Evolutionary conservation across 64 coral and sea anemone genomes (phyloP).

Genomic region (Dendronephthya gigantea): DNA sequence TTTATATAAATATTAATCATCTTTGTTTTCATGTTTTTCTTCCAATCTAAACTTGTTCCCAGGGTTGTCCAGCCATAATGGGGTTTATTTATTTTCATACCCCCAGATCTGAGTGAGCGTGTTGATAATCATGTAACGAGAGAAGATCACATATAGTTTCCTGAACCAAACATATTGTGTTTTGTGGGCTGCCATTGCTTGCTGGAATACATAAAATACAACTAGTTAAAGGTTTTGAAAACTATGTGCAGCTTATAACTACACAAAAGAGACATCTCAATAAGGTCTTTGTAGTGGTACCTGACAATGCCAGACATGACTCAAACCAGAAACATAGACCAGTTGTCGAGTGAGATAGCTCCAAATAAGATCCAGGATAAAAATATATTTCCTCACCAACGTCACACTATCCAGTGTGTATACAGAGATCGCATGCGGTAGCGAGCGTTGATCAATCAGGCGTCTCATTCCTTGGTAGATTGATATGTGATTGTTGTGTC

Average conservation of each 20-base stretch:
- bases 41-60: no score
- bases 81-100: not conserved
- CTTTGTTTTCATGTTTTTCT: no score
- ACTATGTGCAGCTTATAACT: no score
- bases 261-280: no score
- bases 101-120: constrained; percentile 33
- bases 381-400: constrained; percentile 69
- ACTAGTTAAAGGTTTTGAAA: not conserved
- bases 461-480: constrained; percentile 53
- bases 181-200: constrained; percentile 69
- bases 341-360: constrained; percentile 21
- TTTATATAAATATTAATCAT: no score
- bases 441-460: constrained; percentile 37
- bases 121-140: constrained; percentile 85
- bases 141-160: constrained; percentile 57
- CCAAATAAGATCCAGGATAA: constrained; percentile 41
- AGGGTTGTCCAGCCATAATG: no score
- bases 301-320: not conserved
- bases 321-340: not conserved
- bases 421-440: constrained; percentile 38
- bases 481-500: constrained; percentile 74
- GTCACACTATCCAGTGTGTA: constrained; percentile 54
- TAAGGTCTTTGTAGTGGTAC: not conserved
- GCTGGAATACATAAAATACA: constrained; percentile 26
- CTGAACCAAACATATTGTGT: constrained; percentile 92